Evolutionary conservation across 2,113 vertebrate genomes (phyloP).

Genomic region (Meriones unguiculatus): DNA sequence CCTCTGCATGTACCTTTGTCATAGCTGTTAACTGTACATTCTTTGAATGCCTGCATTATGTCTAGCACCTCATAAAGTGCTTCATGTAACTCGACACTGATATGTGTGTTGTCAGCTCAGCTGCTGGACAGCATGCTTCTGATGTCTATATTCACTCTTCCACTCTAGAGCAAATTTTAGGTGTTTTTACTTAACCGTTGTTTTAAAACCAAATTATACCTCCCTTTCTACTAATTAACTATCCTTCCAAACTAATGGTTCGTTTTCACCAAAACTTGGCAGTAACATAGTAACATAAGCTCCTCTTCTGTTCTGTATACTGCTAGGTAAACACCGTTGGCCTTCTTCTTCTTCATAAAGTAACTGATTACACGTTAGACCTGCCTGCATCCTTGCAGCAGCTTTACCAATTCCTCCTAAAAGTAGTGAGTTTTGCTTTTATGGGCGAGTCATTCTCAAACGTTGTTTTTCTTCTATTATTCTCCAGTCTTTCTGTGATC

Average conservation of each 20-base stretch:
- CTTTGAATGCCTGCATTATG: neutral
- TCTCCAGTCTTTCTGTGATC: neutral
- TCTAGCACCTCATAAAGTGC: neutral
- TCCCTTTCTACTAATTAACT: neutral
- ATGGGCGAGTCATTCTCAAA: conserved; percentile 13
- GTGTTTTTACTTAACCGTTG: conserved; percentile 46
- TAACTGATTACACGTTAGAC: neutral
- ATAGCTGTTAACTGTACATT: neutral
- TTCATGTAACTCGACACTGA: neutral
- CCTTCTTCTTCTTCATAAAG: neutral
- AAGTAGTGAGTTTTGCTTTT: neutral
- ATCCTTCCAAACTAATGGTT: neutral
- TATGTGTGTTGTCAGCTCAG: neutral
- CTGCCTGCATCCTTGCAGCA: neutral
- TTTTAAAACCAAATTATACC: conserved; percentile 26
- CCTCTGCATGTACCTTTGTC: neutral
- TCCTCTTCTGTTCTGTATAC: neutral
- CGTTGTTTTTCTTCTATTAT: neutral
- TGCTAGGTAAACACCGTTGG: neutral
- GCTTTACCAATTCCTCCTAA: neutral
- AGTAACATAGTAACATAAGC: neutral
- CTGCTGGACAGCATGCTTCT: neutral
- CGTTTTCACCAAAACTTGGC: neutral
- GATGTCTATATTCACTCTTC: neutral
- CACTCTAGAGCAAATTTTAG: neutral